These are phyloP conservation scores for Porites divaricata DNA, from an alignment of 92 coral and sea anemone species.

Conservation along the genomic window DNA sequence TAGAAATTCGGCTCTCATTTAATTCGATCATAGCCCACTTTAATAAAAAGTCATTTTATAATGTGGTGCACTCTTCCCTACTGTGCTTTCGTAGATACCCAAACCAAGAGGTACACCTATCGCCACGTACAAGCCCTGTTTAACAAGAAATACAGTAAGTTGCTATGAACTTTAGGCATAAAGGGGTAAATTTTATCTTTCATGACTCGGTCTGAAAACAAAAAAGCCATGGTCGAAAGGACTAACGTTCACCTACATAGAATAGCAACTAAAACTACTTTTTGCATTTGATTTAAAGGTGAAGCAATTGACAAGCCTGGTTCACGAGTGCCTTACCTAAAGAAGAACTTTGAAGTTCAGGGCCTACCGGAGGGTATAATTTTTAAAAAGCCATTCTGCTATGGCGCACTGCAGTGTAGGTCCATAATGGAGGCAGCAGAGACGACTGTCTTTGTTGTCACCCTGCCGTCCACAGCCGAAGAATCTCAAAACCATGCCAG, in stretches of 20 bases:
- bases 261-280: neutral
- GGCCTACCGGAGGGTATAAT: slow-evolving; percentile 52
- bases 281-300: slow-evolving; percentile 30
- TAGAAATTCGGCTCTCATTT: too few relatives aligned
- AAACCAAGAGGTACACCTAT: slow-evolving; percentile 11
- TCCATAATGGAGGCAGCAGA: slow-evolving; percentile 57
- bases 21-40: too few relatives aligned
- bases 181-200: too few relatives aligned
- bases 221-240: too few relatives aligned
- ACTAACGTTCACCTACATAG: too few relatives aligned
- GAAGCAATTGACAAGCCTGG: slow-evolving; percentile 55
- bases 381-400: slow-evolving; percentile 57
- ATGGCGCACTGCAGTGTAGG: slow-evolving; percentile 53
- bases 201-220: too few relatives aligned
- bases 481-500: neutral
- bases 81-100: neutral
- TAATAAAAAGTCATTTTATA: too few relatives aligned
- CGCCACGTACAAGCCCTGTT: slow-evolving; percentile 29
- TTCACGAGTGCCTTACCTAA: slow-evolving; percentile 53
- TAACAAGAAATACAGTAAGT: slow-evolving; percentile 46
- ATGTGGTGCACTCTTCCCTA: neutral
- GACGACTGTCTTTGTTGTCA: slow-evolving; percentile 28
- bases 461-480: neutral
- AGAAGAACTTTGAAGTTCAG: slow-evolving; percentile 46
- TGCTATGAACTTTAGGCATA: neutral